phyloP scores from a whole-genome alignment of 2,113 vertebrate species.

The Rhineura floridana region DNA sequence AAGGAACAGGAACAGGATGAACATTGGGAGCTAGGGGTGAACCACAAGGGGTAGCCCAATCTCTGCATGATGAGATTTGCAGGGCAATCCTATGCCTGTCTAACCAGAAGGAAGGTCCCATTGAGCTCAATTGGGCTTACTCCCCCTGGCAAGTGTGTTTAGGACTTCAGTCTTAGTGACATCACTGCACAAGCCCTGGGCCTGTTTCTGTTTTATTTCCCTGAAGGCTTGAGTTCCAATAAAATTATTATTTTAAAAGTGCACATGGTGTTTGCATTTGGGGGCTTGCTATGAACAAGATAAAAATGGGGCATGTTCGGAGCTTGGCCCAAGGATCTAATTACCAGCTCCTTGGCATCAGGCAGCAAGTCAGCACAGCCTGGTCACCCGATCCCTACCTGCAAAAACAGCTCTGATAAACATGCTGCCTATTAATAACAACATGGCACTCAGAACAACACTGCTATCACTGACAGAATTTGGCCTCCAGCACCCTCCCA shows the following conservation, averaged over 20 bases:
- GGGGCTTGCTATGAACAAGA: conserved; percentile 23
- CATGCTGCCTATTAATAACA: conserved; percentile 33
- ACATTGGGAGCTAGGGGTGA: neutral
- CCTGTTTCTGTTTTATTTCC: neutral
- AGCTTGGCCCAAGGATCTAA: conserved; percentile 11
- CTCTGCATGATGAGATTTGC: neutral
- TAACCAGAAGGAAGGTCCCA: neutral
- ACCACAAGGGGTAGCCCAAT: neutral
- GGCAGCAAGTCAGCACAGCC: neutral
- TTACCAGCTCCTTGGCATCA: conserved; percentile 20
- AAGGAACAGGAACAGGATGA: neutral
- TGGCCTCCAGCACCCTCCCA: neutral
- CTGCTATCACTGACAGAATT: neutral
- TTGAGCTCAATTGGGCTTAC: neutral
- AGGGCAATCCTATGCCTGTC: neutral
- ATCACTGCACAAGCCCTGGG: neutral
- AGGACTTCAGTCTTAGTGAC: neutral
- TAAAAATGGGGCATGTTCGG: conserved; percentile 31
- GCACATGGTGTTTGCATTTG: conserved; percentile 1
- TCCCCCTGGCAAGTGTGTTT: neutral
- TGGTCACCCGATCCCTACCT: conserved; percentile 18
- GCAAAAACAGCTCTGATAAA: conserved; percentile 21
- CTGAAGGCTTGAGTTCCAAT: neutral
- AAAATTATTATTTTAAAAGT: conserved; percentile 4
- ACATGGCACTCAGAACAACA: neutral